Evolutionary conservation across 2,113 vertebrate genomes (phyloP).

Genomic region (Nipponia nippon): DNA sequence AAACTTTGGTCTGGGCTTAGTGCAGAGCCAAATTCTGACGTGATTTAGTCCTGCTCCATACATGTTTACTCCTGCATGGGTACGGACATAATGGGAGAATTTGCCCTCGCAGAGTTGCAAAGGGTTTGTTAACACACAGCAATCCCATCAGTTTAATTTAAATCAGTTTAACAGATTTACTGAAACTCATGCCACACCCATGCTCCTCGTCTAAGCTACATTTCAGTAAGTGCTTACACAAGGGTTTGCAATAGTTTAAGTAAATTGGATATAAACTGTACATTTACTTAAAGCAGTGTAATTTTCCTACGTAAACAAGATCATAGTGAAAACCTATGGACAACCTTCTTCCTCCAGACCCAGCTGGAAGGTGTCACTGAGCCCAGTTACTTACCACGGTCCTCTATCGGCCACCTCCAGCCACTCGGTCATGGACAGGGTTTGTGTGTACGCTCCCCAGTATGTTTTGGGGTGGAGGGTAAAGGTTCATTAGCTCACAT

Average conservation of each 20-base stretch:
- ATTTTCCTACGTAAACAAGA: conserved; percentile 7
- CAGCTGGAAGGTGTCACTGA: background rate
- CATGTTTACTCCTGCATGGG: background rate
- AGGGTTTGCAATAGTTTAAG: conserved; percentile 8
- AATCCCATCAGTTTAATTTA: background rate
- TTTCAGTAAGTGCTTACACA: conserved; percentile 12
- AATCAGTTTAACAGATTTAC: conserved; percentile 7
- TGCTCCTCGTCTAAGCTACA: background rate
- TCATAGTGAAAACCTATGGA: background rate
- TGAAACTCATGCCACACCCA: background rate
- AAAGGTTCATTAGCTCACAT: background rate
- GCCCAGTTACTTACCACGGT: background rate
- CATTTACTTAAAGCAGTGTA: conserved; percentile 12
- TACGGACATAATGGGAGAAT: background rate
- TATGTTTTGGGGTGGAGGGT: background rate
- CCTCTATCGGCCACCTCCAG: background rate
- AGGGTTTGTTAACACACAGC: background rate
- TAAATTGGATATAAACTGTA: background rate
- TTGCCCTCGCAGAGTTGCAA: background rate
- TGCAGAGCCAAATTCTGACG: background rate
- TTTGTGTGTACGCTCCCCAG: rapidly evolving
- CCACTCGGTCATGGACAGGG: rapidly evolving
- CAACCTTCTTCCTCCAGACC: background rate
- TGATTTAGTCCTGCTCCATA: background rate
- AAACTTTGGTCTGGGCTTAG: background rate